Percentiles rank a stretch among this genome's conserved stretches.
phyloP scores from a whole-genome alignment of 2,888 invertebrate species.

The Philereme transversata region DNA sequence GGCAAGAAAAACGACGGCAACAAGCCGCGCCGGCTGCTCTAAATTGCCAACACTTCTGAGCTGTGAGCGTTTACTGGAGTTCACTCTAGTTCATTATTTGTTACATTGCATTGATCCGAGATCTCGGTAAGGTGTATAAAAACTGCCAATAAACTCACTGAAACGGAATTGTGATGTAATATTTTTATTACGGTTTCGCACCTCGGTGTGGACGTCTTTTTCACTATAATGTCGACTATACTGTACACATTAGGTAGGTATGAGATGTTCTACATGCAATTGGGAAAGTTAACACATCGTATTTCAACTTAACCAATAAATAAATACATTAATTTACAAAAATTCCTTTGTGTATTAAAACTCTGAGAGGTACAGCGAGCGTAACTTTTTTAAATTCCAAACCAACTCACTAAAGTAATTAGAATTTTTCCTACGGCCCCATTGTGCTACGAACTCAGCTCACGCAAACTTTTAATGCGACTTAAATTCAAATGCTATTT shows the following conservation, averaged over 20 bases:
- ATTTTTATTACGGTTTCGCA: slow-evolving; percentile 33
- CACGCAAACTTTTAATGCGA: slow-evolving; percentile 81
- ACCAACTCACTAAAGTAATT: slow-evolving; percentile 77
- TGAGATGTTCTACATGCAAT: not conserved
- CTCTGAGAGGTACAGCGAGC: slow-evolving; percentile 51
- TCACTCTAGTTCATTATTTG: slow-evolving; percentile 74
- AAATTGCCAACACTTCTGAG: slow-evolving; percentile 74
- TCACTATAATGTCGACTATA: slow-evolving; percentile 1
- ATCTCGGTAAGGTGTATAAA: slow-evolving; percentile 47
- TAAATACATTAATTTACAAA: slow-evolving; percentile 27
- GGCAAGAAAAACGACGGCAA: slow-evolving; percentile 74
- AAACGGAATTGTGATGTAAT: slow-evolving; percentile 36
- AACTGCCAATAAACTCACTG: slow-evolving; percentile 37
- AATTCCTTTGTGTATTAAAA: slow-evolving; percentile 54
- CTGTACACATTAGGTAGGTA: not conserved
- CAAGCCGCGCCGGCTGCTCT: slow-evolving; percentile 72
- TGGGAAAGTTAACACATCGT: not conserved
- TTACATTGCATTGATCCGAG: slow-evolving; percentile 64
- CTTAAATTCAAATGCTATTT: slow-evolving; percentile 80
- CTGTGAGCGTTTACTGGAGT: slow-evolving; percentile 65
- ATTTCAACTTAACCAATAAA: slow-evolving; percentile 3
- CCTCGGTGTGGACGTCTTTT: slow-evolving; percentile 15
- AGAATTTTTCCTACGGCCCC: slow-evolving; percentile 78
- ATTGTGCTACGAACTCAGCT: slow-evolving; percentile 76
- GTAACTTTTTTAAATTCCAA: slow-evolving; percentile 75